These are phyloP conservation scores for Propsilocerus akamusi DNA, from an alignment of 1,140 invertebrate species.

Conservation along the genomic window DNA sequence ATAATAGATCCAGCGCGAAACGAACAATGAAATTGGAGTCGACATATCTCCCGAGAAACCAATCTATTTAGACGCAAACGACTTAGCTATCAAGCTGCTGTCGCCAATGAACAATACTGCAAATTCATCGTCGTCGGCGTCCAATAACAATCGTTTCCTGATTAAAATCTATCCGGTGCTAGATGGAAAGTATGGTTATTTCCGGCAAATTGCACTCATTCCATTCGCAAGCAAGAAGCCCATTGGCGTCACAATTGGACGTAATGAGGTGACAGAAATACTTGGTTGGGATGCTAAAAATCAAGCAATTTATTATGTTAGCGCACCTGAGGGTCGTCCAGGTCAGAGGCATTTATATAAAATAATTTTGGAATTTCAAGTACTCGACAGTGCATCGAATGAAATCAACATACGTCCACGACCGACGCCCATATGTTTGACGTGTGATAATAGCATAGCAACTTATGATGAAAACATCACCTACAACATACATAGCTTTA, in stretches of 20 bases:
- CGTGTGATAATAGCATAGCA: constrained; percentile 16
- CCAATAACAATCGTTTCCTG: constrained; percentile 4
- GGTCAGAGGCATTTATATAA: constrained; percentile 56
- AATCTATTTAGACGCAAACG: constrained; percentile 10
- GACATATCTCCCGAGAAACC: constrained; percentile 19
- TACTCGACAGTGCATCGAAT: neutral
- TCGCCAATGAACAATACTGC: neutral
- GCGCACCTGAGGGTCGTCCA: constrained; percentile 44
- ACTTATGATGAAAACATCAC: constrained; percentile 15
- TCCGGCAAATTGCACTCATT: constrained; percentile 28
- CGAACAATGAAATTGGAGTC: constrained; percentile 15
- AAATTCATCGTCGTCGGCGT: neutral
- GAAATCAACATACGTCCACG: constrained; percentile 16
- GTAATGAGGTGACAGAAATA: constrained; percentile 44
- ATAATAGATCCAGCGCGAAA: constrained; percentile 4
- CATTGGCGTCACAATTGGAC: constrained; percentile 38
- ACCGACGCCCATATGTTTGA: constrained; percentile 20
- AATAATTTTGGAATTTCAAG: constrained; percentile 26
- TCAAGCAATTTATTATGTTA: constrained; percentile 44
- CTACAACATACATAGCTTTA: constrained; percentile 14
- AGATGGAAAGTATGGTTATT: constrained; percentile 32
- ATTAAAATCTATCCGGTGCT: constrained; percentile 27
- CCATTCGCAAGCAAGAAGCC: constrained; percentile 23
- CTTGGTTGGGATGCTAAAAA: constrained; percentile 43
- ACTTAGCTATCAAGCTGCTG: neutral